phyloP scores from a whole-genome alignment of 1,140 invertebrate genomes.

The Hyles euphorbiae region DNA sequence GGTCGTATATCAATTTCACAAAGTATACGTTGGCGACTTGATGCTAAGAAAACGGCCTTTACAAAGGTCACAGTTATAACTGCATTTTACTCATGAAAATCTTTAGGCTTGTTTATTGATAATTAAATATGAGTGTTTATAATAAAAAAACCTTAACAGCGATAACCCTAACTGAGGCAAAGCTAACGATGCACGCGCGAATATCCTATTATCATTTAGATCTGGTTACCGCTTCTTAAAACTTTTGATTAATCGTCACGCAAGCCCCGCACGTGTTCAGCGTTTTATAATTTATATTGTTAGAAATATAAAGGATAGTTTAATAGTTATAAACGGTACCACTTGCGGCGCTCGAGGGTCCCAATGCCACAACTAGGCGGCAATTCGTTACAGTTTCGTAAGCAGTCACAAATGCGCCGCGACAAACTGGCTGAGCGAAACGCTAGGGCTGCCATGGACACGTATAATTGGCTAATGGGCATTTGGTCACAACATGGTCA shows the following conservation, averaged over 20 bases:
- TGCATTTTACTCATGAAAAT: not conserved
- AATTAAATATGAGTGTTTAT: too few species aligned
- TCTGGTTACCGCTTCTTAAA: conserved; percentile 18
- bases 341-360: not conserved
- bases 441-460: not conserved
- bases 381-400: conserved; percentile 14
- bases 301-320: not conserved
- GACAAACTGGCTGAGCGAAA: conserved; percentile 4
- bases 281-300: not conserved
- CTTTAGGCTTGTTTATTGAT: too few species aligned
- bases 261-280: conserved; percentile 10
- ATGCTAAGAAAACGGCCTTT: too few species aligned
- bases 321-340: not conserved
- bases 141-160: not conserved
- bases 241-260: conserved; percentile 12
- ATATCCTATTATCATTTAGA: conserved; percentile 18
- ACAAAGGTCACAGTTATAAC: too few species aligned
- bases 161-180: conserved; percentile 13
- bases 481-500: too few species aligned
- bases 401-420: conserved; percentile 1
- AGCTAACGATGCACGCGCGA: conserved; percentile 23
- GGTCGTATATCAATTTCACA: too few species aligned
- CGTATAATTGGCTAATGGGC: too few species aligned
- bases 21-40: too few species aligned
- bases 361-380: conserved; percentile 7